Percentiles rank a stretch among this genome's conserved stretches.
These are phyloP conservation scores for Zoanthus sansibaricus DNA, from an alignment of 92 coral and sea anemone species.

Conservation along the genomic window DNA sequence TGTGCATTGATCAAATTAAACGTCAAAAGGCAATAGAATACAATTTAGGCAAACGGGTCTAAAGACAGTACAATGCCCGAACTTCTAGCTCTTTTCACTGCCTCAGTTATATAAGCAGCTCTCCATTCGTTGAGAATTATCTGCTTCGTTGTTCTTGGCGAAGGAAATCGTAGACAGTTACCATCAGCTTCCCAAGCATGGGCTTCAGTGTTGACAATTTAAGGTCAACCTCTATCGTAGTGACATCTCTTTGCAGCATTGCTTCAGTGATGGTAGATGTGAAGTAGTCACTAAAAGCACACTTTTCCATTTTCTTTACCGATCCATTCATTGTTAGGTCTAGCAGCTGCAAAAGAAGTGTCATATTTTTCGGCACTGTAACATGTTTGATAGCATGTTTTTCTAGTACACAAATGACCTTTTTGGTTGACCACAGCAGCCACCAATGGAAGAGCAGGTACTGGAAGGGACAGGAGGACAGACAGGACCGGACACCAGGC, in stretches of 20 bases:
- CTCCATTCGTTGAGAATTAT: too few species aligned
- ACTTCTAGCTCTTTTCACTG: too few species aligned
- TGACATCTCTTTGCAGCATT: neutral
- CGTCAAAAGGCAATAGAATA: constrained; percentile 47
- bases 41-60: constrained; percentile 29
- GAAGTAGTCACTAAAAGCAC: constrained; percentile 43
- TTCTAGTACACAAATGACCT: constrained; percentile 41
- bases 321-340: constrained; percentile 46
- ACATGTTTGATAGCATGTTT: constrained; percentile 22
- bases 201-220: too few species aligned
- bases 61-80: neutral
- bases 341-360: constrained; percentile 44
- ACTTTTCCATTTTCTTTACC: neutral
- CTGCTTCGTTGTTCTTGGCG: too few species aligned
- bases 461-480: neutral
- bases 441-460: neutral
- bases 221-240: too few species aligned
- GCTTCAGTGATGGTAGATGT: constrained; percentile 51
- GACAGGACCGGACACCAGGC: neutral
- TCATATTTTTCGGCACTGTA: constrained; percentile 34
- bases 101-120: too few species aligned
- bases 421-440: constrained; percentile 11
- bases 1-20: constrained; percentile 36
- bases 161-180: too few species aligned
- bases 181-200: too few species aligned